Evolutionary conservation across 2,113 vertebrate species (phyloP).

Genomic region (Phrynocephalus versicolor): DNA sequence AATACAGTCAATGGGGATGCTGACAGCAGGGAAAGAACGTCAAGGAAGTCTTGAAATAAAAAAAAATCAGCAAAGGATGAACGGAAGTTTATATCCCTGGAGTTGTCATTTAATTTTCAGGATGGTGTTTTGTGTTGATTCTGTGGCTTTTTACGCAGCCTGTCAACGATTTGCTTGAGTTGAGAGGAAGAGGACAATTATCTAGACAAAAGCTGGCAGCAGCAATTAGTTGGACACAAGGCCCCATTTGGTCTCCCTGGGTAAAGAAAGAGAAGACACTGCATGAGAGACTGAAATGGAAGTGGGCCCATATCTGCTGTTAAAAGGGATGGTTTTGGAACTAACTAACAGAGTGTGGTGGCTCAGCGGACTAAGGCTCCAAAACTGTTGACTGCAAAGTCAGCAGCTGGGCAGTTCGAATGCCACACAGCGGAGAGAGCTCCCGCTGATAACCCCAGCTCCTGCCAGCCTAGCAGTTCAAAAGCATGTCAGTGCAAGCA

Average conservation of each 20-base stretch:
- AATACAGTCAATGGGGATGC: background rate
- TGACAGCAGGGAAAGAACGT: background rate
- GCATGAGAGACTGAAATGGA: background rate
- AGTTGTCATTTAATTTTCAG: background rate
- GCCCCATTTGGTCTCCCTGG: background rate
- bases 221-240: background rate
- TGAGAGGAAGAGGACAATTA: background rate
- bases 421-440: too few relatives aligned
- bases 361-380: too few relatives aligned
- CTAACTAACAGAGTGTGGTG: too few relatives aligned
- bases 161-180: background rate
- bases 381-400: too few relatives aligned
- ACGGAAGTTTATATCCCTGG: background rate
- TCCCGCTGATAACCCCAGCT: too few relatives aligned
- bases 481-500: too few relatives aligned
- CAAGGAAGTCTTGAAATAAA: background rate
- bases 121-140: background rate
- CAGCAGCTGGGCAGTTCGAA: too few relatives aligned
- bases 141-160: background rate
- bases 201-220: slow-evolving; percentile 1
- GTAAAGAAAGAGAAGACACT: background rate
- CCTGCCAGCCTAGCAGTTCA: too few relatives aligned
- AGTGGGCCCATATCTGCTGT: background rate
- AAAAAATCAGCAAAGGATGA: background rate
- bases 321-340: too few relatives aligned